Base-by-base conservation (phyloP, 1,140 invertebrate genomes). In the Popillia japonica region DNA sequence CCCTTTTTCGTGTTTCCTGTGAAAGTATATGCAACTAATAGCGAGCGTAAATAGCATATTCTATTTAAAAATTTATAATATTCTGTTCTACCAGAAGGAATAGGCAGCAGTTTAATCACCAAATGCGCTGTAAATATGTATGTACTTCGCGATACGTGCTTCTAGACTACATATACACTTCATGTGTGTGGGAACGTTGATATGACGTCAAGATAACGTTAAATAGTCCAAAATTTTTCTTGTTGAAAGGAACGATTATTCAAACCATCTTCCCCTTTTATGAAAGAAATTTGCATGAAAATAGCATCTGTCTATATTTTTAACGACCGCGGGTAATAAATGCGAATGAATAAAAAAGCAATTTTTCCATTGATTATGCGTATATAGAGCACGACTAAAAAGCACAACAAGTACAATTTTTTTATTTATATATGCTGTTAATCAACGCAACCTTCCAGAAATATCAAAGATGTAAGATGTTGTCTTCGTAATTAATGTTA, bases 241-340 rank as follows among this genome's bases (percentile, higher is more conserved):
- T 22, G 59, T 17, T 17, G 59, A 64, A 64, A 64, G 59, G 22
- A 64, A 22, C 59, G 22, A 64, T 64, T 64, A 64, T 22, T 64
- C 59, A 64, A 64, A 64, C 14, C 22, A 64, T 20, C 59, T 22
- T 64, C 59, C 59, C 59, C 59, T 17, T 22, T 64, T 64, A 64
- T 64, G 59, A 64, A 64, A 64, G 59, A 64, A 22, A 64, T 64
- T 64, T 64, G 59, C 59, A 64, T 64, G 59, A 64, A 22, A 64
- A 64, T 22, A 64, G 22, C 59, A 64, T 23, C 59, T 64, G 59
- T 64, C 59, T 64, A 22, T 23, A 64, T 3, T 64, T 23, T 64
- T 64, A 64, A 64, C 22, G 59, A 64, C 11, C 59, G 2, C 59
- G 3, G 17, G 17, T 64, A 10, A 22, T 10, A 64, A 64, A 64